These are phyloP conservation scores for Hemicrepidius hirtus DNA, from an alignment of 2,888 invertebrate genomes.

Conservation along the genomic window DNA sequence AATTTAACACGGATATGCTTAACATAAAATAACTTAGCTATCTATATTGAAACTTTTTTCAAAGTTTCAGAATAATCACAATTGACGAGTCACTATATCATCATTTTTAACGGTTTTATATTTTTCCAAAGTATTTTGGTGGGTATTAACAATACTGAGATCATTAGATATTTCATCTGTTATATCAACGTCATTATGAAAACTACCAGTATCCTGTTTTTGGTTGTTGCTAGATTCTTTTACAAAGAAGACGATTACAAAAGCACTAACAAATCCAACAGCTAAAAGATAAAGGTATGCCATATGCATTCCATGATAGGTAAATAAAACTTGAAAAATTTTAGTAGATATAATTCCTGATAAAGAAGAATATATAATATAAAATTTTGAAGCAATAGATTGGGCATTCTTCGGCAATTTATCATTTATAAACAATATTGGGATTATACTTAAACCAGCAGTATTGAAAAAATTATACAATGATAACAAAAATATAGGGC, in stretches of 20 bases:
- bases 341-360: slow-evolving; percentile 69
- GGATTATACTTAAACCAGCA: slow-evolving; percentile 66
- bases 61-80: too few species aligned
- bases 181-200: not conserved
- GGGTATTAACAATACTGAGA: too few species aligned
- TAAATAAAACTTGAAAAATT: slow-evolving; percentile 67
- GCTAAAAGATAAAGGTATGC: slow-evolving; percentile 47
- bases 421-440: slow-evolving; percentile 63
- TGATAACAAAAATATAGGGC: slow-evolving; percentile 65
- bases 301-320: slow-evolving; percentile 50
- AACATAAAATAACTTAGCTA: too few species aligned
- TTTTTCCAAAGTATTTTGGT: too few species aligned
- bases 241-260: not conserved
- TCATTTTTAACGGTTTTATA: too few species aligned
- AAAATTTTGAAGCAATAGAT: slow-evolving; percentile 62
- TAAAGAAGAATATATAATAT: slow-evolving; percentile 64
- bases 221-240: slow-evolving; percentile 18
- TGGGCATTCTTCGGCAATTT: slow-evolving; percentile 64
- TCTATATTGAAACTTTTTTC: too few species aligned
- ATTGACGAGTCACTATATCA: too few species aligned
- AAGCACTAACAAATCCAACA: slow-evolving; percentile 31
- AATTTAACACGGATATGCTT: too few species aligned
- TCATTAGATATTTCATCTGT: not conserved
- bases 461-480: slow-evolving; percentile 65
- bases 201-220: not conserved